phyloP scores from a whole-genome alignment of 2,113 vertebrate species.

The Promerops cafer region DNA sequence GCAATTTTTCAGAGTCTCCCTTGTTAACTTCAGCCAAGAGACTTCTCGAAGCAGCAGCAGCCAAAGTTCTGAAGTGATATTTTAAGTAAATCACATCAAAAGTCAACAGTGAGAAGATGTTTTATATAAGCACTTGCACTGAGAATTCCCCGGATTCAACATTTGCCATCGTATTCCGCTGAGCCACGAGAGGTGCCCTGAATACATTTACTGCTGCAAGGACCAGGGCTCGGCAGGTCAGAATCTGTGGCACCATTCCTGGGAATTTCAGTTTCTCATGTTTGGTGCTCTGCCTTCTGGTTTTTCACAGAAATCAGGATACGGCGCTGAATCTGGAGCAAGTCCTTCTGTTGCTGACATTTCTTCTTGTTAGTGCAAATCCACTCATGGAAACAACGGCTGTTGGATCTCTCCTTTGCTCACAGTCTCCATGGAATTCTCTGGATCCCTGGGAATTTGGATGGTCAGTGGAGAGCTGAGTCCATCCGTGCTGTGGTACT shows the following conservation, averaged over 20 bases:
- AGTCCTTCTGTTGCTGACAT: not conserved
- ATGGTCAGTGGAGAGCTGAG: not conserved
- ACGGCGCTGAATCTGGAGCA: not conserved
- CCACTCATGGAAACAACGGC: not conserved
- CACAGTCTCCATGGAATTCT: not conserved
- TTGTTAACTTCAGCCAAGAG: not conserved
- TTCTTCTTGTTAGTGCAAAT: not conserved
- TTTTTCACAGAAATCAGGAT: not conserved
- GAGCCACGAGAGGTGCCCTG: not conserved
- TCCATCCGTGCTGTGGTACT: not conserved
- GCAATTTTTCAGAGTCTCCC: not conserved
- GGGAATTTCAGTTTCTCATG: not conserved
- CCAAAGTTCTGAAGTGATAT: not conserved
- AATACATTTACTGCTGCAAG: not conserved
- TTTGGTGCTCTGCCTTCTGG: not conserved
- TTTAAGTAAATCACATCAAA: not conserved
- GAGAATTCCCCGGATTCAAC: not conserved
- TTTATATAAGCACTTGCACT: not conserved
- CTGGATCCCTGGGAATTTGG: not conserved
- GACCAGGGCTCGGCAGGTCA: not conserved
- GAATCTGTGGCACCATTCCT: not conserved
- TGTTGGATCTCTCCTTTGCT: not conserved
- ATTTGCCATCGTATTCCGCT: not conserved
- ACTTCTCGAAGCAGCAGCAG: not conserved
- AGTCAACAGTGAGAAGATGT: not conserved